Percentiles rank a stretch among this genome's conserved stretches.
phyloP scores from a whole-genome alignment of 2,113 vertebrate species.

The Lepus americanus region DNA sequence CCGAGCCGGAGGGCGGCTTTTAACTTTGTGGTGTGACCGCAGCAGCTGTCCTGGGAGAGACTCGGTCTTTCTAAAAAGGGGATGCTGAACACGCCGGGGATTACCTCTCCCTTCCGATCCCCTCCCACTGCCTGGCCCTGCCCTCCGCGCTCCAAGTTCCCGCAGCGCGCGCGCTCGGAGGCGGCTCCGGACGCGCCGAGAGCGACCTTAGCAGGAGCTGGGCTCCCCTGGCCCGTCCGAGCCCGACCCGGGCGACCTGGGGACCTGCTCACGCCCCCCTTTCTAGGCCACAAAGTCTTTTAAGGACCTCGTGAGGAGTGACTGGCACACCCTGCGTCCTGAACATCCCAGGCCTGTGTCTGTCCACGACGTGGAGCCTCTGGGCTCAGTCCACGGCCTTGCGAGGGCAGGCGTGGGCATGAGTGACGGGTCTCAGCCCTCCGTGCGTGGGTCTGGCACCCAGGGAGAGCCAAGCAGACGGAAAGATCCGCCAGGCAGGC shows the following conservation, averaged over 20 bases:
- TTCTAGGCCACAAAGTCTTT: not conserved
- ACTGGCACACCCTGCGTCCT: not conserved
- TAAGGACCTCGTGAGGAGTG: not conserved
- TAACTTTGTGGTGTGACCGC: constrained; percentile 84
- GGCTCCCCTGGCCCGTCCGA: not conserved
- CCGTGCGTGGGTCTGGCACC: not conserved
- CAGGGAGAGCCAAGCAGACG: not conserved
- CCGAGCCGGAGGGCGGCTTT: constrained; percentile 74
- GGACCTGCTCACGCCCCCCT: not conserved
- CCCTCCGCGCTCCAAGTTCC: not conserved
- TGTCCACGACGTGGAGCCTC: not conserved
- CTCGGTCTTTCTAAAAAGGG: constrained; percentile 79
- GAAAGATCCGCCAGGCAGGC: not conserved
- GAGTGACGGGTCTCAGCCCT: not conserved
- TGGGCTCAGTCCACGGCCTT: not conserved
- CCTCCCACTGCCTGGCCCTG: constrained; percentile 64
- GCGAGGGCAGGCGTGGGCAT: not conserved
- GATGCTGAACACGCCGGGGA: constrained; percentile 76
- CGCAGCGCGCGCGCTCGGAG: not conserved
- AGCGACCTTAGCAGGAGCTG: not conserved
- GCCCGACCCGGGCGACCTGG: not conserved
- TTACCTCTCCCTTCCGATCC: constrained; percentile 83
- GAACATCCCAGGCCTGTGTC: not conserved
- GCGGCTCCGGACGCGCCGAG: not conserved
- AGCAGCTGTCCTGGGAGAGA: constrained; percentile 82